Base-by-base conservation (phyloP, 2,797 vertebrate species). In the Pterois miles region DNA sequence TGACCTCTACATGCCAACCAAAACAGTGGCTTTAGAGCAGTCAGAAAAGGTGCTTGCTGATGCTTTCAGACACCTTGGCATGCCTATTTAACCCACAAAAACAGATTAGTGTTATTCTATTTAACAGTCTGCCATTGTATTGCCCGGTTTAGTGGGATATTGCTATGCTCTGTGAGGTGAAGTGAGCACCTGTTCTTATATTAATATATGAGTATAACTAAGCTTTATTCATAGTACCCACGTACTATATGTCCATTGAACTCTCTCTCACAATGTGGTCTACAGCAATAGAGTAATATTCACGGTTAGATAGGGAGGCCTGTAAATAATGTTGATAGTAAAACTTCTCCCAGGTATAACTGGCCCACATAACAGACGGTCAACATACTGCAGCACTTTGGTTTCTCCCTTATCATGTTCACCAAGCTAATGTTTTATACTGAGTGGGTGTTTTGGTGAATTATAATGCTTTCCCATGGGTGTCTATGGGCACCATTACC, bases 401-500 rank as follows among this genome's bases (percentile, higher is more conserved):
- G 40, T 66, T 7, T 74, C 50, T 22, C 25, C 5, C 6, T 20
- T 58, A 16, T 54, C 52, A 34, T 50, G n/a, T 63, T 78, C 43
- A 43, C 25, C 11, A 62, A 48, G 59, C 27, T 29, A 60, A 62
- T 36, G 67, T 65, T 78, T 73, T 43, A 74, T 58, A 73, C 60
- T 57, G 85, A 78, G 57, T 67, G 20, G 57, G 18, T 68, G 65
- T 83, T 88, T 74, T 64, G 54, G 82, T 64, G 8, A 76, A 70
- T 83, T 77, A 66, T 40, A 59, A 82, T 27, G 56, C 54, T 83
- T 88, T 88, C 87, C 77, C 78, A 74, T 68, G 84, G 68, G 54
- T 66, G 66, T 85, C 62, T 22, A 8, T 74, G 56, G 60, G 54
- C 67, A 62, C 38, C 40, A 34, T 40, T 46, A 33, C 72, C 67